Percentiles rank a stretch among this genome's conserved stretches.
Conservation (phyloP, 1,140 invertebrate species). For the Drosophila subobscura region DNA sequence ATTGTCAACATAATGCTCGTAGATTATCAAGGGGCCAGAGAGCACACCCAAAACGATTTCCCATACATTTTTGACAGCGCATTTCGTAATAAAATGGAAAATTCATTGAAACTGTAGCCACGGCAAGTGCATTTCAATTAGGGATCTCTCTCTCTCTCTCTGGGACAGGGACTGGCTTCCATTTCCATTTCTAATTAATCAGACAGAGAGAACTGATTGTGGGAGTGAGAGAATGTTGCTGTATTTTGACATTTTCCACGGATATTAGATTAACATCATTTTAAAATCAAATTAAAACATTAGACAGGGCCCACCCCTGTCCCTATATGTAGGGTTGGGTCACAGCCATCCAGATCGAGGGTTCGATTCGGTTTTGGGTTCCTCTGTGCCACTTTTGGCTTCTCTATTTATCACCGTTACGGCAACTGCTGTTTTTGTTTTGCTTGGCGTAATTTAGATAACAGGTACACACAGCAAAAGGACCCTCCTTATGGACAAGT, state of each 20-base stretch:
- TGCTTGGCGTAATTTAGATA: constrained; percentile 82
- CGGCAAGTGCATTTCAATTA: constrained; percentile 81
- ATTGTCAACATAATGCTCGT: constrained; percentile 75
- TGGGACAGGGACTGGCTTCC: neutral
- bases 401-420: constrained; percentile 56
- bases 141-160: neutral
- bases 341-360: neutral
- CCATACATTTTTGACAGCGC: constrained; percentile 77
- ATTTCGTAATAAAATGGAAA: constrained; percentile 78
- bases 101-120: constrained; percentile 77
- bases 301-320: constrained; percentile 66
- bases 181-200: constrained; percentile 74
- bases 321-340: neutral
- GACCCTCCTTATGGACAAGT: constrained; percentile 76
- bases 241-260: constrained; percentile 83
- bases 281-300: constrained; percentile 84
- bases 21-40: constrained; percentile 47
- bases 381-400: constrained; percentile 21
- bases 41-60: constrained; percentile 47
- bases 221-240: constrained; percentile 34
- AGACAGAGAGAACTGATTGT: constrained; percentile 6
- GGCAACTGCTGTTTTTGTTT: constrained; percentile 80
- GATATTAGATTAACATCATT: constrained; percentile 83
- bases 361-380: constrained; percentile 27
- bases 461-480: constrained; percentile 65